Evolutionary conservation across 2,113 vertebrate genomes (phyloP).

Genomic region (Prunella himalayana): DNA sequence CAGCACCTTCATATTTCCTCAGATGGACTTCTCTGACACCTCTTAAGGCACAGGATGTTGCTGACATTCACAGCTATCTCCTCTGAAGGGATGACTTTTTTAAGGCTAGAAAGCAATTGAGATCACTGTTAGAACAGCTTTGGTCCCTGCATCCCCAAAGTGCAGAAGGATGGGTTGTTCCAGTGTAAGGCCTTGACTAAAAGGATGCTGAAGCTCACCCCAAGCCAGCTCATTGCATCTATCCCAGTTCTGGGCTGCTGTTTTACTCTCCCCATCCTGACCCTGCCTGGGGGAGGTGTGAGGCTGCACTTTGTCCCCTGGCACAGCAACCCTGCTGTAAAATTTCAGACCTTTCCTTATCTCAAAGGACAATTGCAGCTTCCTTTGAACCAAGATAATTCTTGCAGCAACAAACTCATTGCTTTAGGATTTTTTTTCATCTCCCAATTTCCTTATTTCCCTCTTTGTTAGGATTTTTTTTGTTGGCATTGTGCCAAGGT

Average conservation of each 20-base stretch:
- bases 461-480: neutral
- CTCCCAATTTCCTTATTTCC: neutral
- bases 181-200: too few relatives aligned
- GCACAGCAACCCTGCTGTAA: neutral
- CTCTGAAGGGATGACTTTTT: neutral
- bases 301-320: neutral
- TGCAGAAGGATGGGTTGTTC: neutral
- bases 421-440: neutral
- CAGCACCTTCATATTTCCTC: neutral
- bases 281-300: neutral
- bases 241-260: neutral
- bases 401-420: neutral
- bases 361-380: neutral
- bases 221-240: rapidly evolving
- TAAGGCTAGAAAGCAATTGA: neutral
- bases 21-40: neutral
- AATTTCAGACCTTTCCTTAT: neutral
- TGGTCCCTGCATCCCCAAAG: neutral
- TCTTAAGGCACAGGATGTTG: neutral
- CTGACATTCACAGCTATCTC: neutral
- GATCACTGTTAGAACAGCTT: neutral
- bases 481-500: neutral
- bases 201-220: neutral
- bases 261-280: neutral
- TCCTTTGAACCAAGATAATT: neutral